Percentiles rank a stretch among this genome's conserved stretches.
phyloP scores from a whole-genome alignment of 2,888 invertebrate genomes.

The Cephus runcator region DNA sequence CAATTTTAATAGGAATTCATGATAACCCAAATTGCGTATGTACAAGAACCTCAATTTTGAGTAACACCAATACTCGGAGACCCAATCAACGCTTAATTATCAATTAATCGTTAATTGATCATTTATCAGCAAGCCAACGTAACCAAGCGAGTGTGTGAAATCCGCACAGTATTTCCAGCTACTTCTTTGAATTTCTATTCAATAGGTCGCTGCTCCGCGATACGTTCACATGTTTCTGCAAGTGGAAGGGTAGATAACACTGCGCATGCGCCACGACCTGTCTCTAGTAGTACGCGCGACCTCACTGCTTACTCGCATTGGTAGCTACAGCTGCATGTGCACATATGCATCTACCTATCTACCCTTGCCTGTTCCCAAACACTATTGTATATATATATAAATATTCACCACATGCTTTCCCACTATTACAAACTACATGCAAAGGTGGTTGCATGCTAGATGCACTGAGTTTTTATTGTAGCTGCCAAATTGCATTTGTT shows the following conservation, averaged over 20 bases:
- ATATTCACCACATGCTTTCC: background rate
- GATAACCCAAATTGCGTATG: background rate
- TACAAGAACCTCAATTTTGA: background rate
- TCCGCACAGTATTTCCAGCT: background rate
- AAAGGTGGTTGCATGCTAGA: background rate
- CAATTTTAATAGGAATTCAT: background rate
- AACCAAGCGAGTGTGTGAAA: background rate
- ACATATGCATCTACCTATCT: background rate
- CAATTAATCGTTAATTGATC: background rate
- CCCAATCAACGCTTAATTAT: background rate
- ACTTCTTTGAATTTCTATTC: background rate
- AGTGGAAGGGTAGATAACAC: background rate
- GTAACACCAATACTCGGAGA: background rate
- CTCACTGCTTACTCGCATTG: background rate
- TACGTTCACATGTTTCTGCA: background rate
- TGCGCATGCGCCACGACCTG: background rate
- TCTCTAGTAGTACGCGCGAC: background rate
- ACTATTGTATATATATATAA: background rate
- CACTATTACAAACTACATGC: background rate
- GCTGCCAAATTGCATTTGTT: background rate
- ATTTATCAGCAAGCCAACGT: background rate
- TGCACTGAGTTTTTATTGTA: background rate
- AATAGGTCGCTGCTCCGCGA: background rate
- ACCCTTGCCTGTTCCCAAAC: background rate
- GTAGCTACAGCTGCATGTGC: background rate